phyloP scores from a whole-genome alignment of 2,888 invertebrate genomes.

The Desoria tigrina region DNA sequence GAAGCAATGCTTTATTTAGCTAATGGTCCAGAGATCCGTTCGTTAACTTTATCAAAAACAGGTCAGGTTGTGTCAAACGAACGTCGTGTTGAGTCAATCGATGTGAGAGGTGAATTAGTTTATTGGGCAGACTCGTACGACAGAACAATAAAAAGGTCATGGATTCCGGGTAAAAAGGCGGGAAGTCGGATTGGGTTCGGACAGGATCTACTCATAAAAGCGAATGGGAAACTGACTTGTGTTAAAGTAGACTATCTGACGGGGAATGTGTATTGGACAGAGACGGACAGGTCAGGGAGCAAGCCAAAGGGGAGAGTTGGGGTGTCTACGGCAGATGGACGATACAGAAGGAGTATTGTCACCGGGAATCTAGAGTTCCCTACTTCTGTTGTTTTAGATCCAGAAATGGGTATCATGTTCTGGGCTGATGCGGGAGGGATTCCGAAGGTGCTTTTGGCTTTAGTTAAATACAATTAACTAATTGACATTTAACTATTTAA shows the following conservation, averaged over 20 bases:
- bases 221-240: slow-evolving; percentile 71
- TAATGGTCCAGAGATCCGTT: slow-evolving; percentile 84
- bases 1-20: slow-evolving; percentile 72
- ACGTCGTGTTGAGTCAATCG: slow-evolving; percentile 79
- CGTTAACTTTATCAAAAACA: slow-evolving; percentile 60
- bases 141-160: slow-evolving; percentile 86
- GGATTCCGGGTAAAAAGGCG: slow-evolving; percentile 70
- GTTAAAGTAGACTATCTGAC: slow-evolving; percentile 92
- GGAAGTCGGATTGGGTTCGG: slow-evolving; percentile 76
- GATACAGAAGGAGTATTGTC: slow-evolving; percentile 80
- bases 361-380: slow-evolving; percentile 77
- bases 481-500: neutral
- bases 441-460: slow-evolving; percentile 64
- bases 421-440: slow-evolving; percentile 91
- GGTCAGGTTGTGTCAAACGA: slow-evolving; percentile 78
- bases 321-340: slow-evolving; percentile 84
- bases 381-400: slow-evolving; percentile 84
- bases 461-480: slow-evolving; percentile 5
- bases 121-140: slow-evolving; percentile 96
- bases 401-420: slow-evolving; percentile 78
- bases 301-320: slow-evolving; percentile 68
- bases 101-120: slow-evolving; percentile 86
- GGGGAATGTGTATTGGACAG: slow-evolving; percentile 92
- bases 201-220: slow-evolving; percentile 71
- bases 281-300: slow-evolving; percentile 67